Percentiles rank a stretch among this genome's conserved stretches.
These are phyloP conservation scores for Leucopsar rothschildi DNA, from an alignment of 2,113 vertebrate genomes.

Conservation along the genomic window DNA sequence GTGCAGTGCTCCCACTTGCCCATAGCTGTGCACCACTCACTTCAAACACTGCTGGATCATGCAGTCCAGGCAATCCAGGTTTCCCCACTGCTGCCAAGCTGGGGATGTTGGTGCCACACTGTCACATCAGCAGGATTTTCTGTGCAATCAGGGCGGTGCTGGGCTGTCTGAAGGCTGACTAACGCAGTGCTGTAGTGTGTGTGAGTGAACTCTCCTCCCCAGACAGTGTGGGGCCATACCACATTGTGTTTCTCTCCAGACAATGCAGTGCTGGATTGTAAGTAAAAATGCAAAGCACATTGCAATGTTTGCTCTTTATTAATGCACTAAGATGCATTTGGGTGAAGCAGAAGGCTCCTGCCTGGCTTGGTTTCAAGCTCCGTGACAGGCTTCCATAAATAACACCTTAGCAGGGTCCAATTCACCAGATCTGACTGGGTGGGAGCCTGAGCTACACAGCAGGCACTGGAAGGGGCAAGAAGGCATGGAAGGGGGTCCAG, in stretches of 20 bases:
- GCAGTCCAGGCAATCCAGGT: background rate
- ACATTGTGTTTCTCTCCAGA: conserved; percentile 9
- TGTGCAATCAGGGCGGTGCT: background rate
- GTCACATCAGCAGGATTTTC: conserved; percentile 23
- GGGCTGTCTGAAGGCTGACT: background rate
- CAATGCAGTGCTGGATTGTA: conserved; percentile 11
- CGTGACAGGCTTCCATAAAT: conserved; percentile 48
- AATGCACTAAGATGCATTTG: conserved; percentile 39
- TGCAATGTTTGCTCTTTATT: conserved; percentile 61
- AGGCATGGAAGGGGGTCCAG: background rate
- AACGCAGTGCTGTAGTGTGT: background rate
- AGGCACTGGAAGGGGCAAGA: background rate
- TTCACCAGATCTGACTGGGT: background rate
- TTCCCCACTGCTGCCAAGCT: background rate
- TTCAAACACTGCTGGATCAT: background rate
- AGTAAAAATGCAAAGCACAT: conserved; percentile 58
- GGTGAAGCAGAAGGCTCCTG: conserved; percentile 29
- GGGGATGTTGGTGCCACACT: background rate
- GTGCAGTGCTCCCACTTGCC: background rate
- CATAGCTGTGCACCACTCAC: background rate
- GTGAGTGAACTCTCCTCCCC: background rate
- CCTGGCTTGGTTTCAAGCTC: conserved; percentile 8
- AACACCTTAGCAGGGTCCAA: background rate
- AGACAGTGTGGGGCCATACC: background rate
- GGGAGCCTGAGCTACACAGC: background rate